Percentiles rank a stretch among this genome's conserved stretches.
phyloP scores from a whole-genome alignment of 2,113 vertebrate genomes.

The Scopus umbretta region DNA sequence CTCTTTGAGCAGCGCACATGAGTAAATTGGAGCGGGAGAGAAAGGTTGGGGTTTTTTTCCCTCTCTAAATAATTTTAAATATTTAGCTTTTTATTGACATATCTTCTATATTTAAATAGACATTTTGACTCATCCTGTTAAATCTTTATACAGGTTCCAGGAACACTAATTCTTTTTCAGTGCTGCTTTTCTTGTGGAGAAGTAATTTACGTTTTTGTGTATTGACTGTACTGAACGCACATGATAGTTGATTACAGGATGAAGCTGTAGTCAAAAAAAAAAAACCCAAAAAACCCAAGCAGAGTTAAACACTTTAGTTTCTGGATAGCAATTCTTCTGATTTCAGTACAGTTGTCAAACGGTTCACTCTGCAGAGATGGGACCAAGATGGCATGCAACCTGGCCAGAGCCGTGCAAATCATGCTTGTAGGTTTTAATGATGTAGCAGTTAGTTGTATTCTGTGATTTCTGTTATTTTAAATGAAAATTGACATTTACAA shows the following conservation, averaged over 20 bases:
- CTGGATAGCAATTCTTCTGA: background rate
- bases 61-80: background rate
- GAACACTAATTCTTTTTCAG: conserved; percentile 17
- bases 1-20: conserved; percentile 6
- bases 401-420: background rate
- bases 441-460: background rate
- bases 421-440: background rate
- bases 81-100: conserved; percentile 23
- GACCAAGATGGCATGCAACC: background rate
- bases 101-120: background rate
- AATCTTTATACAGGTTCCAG: conserved; percentile 31
- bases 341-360: background rate
- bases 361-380: background rate
- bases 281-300: background rate
- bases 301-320: background rate
- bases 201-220: conserved; percentile 41
- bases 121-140: conserved; percentile 23
- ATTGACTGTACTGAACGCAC: background rate
- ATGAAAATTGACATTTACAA: background rate
- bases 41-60: background rate
- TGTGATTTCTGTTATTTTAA: background rate
- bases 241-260: background rate
- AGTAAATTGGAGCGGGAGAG: background rate
- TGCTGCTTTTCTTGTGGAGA: conserved; percentile 41
- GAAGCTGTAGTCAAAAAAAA: background rate